Evolutionary conservation across 2,888 invertebrate species (phyloP).

Genomic region (Cantharis rufa): DNA sequence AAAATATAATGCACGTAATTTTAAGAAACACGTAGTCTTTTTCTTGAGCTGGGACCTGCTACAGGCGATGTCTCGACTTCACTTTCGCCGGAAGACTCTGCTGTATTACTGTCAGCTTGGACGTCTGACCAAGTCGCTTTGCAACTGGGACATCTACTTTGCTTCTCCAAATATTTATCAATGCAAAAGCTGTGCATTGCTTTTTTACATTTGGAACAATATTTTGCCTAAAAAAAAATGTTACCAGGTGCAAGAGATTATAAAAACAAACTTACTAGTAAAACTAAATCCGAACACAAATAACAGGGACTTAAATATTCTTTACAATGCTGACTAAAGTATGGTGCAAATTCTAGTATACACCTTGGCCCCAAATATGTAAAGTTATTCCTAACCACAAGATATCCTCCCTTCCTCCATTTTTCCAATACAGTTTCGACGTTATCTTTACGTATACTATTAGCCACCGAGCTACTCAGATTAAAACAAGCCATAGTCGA

Average conservation of each 20-base stretch:
- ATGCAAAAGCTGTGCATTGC: conserved; percentile 17
- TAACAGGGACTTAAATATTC: conserved; percentile 41
- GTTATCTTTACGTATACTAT: conserved; percentile 37
- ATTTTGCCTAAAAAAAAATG: conserved; percentile 6
- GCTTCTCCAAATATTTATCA: conserved; percentile 16
- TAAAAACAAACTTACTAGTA: conserved; percentile 40
- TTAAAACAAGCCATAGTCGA: conserved; percentile 42
- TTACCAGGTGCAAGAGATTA: too few species aligned
- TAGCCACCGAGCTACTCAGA: conserved; percentile 42
- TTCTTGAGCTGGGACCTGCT: neutral
- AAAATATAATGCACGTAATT: neutral
- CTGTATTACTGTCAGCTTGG: neutral
- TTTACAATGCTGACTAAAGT: conserved; percentile 41
- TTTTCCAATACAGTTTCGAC: conserved; percentile 41
- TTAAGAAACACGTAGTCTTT: neutral
- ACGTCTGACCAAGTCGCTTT: conserved; percentile 8
- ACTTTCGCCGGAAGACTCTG: neutral
- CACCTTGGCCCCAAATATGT: conserved; percentile 46
- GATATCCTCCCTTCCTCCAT: conserved; percentile 45
- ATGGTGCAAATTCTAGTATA: conserved; percentile 46
- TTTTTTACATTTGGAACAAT: conserved; percentile 9
- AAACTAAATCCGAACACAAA: conserved; percentile 48
- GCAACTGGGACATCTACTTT: conserved; percentile 17
- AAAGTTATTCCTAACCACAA: conserved; percentile 38
- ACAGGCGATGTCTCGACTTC: neutral